Evolutionary conservation across 2,113 vertebrate genomes (phyloP).

Genomic region (Zingel zingel): DNA sequence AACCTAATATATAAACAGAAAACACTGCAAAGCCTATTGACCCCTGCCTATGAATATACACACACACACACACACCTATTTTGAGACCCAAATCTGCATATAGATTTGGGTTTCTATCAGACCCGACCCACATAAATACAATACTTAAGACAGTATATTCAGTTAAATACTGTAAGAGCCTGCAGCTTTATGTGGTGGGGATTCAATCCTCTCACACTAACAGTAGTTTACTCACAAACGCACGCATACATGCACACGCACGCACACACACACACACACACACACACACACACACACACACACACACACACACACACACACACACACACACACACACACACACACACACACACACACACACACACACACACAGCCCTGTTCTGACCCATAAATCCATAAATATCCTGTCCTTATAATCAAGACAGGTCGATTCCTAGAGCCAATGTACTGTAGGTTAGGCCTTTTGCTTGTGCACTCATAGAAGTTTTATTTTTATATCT

Average conservation of each 20-base stretch:
- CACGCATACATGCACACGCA: no score
- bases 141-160: constrained; percentile 20
- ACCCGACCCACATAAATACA: constrained; percentile 29
- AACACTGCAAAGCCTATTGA: constrained; percentile 55
- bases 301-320: background rate
- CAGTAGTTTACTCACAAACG: background rate
- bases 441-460: background rate
- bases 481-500: constrained; percentile 25
- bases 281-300: background rate
- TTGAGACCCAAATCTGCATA: constrained; percentile 34
- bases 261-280: background rate
- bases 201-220: constrained; percentile 29
- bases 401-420: background rate
- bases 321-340: background rate
- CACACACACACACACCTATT: constrained; percentile 18
- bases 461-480: constrained; percentile 5
- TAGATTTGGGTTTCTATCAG: constrained; percentile 38
- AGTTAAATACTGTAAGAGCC: constrained; percentile 17
- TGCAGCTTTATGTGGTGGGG: constrained; percentile 39
- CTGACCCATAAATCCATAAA: constrained; percentile 35
- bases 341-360: background rate
- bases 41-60: constrained; percentile 13
- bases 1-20: constrained; percentile 65
- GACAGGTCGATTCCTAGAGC: background rate
- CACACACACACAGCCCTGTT: background rate